These are phyloP conservation scores for Pempheris klunzingeri DNA, from an alignment of 2,797 vertebrate species.

Conservation along the genomic window DNA sequence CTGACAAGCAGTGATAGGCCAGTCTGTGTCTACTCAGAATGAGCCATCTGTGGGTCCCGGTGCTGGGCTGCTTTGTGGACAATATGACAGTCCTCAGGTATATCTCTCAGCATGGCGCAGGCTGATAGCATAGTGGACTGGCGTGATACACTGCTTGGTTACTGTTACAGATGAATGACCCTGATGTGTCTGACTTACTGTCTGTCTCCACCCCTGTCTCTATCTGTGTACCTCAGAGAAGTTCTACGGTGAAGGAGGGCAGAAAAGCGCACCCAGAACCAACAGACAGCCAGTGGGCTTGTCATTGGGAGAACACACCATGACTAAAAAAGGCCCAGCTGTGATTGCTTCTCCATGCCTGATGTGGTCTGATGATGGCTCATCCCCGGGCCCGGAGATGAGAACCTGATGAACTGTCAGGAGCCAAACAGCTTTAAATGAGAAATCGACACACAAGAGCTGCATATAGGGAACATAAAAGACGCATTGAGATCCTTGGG, in stretches of 20 bases:
- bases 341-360: slow-evolving; percentile 87
- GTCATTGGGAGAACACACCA: slow-evolving; percentile 80
- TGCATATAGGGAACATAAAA: slow-evolving; percentile 76
- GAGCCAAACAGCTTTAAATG: slow-evolving; percentile 82
- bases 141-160: slow-evolving; percentile 72
- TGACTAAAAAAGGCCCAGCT: slow-evolving; percentile 79
- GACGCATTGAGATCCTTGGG: slow-evolving; percentile 57
- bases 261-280: slow-evolving; percentile 67
- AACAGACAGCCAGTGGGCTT: slow-evolving; percentile 74
- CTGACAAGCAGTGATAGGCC: slow-evolving; percentile 80
- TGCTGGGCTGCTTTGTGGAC: slow-evolving; percentile 55
- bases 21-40: slow-evolving; percentile 68
- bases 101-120: slow-evolving; percentile 74
- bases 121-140: slow-evolving; percentile 70
- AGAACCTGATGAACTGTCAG: slow-evolving; percentile 83
- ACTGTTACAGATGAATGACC: slow-evolving; percentile 79
- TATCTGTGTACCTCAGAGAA: slow-evolving; percentile 69
- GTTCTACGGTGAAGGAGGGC: slow-evolving; percentile 54
- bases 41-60: slow-evolving; percentile 74
- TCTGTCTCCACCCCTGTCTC: slow-evolving; percentile 67
- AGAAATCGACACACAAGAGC: slow-evolving; percentile 78
- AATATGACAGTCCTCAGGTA: slow-evolving; percentile 77
- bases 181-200: slow-evolving; percentile 67
- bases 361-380: slow-evolving; percentile 85
- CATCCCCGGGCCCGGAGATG: slow-evolving; percentile 78